Percentiles rank a stretch among this genome's conserved stretches.
phyloP scores from a whole-genome alignment of 2,113 vertebrate genomes.

The Varanus komodoensis region DNA sequence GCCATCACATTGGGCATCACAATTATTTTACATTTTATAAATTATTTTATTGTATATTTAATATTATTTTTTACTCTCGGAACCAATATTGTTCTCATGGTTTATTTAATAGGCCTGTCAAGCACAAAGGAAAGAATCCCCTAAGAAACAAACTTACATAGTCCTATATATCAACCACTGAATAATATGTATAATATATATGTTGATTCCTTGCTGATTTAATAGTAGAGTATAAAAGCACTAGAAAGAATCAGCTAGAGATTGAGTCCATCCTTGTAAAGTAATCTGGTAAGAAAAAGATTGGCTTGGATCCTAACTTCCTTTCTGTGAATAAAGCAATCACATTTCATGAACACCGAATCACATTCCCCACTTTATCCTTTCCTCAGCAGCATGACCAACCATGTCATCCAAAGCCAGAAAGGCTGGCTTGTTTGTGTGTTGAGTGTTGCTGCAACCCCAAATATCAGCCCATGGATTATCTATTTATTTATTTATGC shows the following conservation, averaged over 20 bases:
- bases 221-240: slow-evolving; percentile 34
- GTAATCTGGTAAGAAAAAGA: accelerated
- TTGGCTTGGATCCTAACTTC: background rate
- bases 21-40: slow-evolving; percentile 29
- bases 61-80: background rate
- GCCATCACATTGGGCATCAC: background rate
- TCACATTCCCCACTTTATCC: background rate
- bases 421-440: too few relatives aligned
- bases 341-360: background rate
- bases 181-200: slow-evolving; percentile 3
- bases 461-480: too few relatives aligned
- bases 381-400: background rate
- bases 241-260: background rate
- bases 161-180: background rate
- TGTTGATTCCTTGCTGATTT: background rate
- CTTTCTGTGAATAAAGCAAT: background rate
- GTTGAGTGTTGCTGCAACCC: too few relatives aligned
- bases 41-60: too few relatives aligned
- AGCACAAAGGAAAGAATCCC: background rate
- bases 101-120: background rate
- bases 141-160: slow-evolving; percentile 11
- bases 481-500: too few relatives aligned
- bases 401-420: too few relatives aligned
- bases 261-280: slow-evolving; percentile 2
- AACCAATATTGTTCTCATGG: slow-evolving; percentile 24